These are phyloP conservation scores for Pseudomyrmex cubaensis DNA, from an alignment of 1,140 invertebrate genomes.

Conservation along the genomic window DNA sequence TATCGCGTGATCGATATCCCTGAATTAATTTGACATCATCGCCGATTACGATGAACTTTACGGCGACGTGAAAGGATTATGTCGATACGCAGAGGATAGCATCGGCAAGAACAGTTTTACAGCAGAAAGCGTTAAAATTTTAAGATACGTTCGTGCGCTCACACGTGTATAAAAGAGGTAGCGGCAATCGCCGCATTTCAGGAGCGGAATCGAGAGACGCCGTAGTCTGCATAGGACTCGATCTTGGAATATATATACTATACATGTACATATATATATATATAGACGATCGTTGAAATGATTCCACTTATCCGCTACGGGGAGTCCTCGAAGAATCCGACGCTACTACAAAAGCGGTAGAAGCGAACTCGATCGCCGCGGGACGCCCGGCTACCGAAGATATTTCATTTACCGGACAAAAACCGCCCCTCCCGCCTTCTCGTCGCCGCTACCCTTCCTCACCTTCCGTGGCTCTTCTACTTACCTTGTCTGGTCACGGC, in stretches of 20 bases:
- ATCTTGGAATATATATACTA: too few relatives aligned
- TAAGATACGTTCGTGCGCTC: too few relatives aligned
- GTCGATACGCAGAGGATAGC: not conserved
- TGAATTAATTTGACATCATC: constrained; percentile 54
- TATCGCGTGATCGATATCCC: not conserved
- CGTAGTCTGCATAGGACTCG: constrained; percentile 57
- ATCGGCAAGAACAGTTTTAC: not conserved
- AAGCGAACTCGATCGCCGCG: constrained; percentile 80
- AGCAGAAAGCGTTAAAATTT: too few relatives aligned
- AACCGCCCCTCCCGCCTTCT: constrained; percentile 64
- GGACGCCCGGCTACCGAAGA: constrained; percentile 82
- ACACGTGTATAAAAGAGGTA: too few relatives aligned
- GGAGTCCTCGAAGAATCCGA: constrained; percentile 79
- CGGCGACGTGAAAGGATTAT: not conserved
- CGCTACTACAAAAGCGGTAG: constrained; percentile 78
- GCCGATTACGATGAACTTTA: not conserved
- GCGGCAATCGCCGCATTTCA: constrained; percentile 7
- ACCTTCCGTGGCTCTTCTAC: constrained; percentile 26
- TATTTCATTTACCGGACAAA: constrained; percentile 83
- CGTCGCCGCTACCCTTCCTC: constrained; percentile 2
- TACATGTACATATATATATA: too few relatives aligned
- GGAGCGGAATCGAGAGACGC: constrained; percentile 37
- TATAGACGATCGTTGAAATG: constrained; percentile 76
- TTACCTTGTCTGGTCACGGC: constrained; percentile 53
- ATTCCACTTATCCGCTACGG: constrained; percentile 82